Conservation (phyloP, 2,113 vertebrate genomes). For the Thunnus maccoyii region DNA sequence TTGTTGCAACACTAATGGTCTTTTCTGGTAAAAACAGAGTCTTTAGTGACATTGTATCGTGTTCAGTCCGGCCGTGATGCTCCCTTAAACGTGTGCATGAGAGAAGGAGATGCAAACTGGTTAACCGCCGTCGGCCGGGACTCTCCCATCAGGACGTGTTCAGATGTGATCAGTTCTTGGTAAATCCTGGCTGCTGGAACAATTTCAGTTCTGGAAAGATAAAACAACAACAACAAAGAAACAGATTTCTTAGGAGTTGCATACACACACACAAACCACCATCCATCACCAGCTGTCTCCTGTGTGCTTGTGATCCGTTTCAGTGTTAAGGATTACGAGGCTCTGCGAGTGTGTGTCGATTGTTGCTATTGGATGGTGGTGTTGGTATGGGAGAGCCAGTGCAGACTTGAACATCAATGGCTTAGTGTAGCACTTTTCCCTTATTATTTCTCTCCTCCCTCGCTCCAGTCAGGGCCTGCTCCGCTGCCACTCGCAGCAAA, state of each 20-base stretch:
- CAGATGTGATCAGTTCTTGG: conserved; percentile 37
- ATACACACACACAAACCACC: background rate
- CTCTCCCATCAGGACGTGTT: conserved; percentile 37
- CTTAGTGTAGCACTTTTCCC: conserved; percentile 44
- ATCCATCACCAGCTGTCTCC: conserved; percentile 49
- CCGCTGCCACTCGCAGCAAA: conserved; percentile 28
- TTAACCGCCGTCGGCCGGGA: background rate
- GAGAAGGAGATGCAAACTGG: background rate
- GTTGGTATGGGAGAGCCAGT: conserved; percentile 67
- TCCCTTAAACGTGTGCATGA: background rate
- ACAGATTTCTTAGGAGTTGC: background rate
- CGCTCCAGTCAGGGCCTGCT: conserved; percentile 63
- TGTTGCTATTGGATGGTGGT: conserved; percentile 24
- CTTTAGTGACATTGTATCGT: background rate
- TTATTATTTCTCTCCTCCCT: conserved; percentile 39
- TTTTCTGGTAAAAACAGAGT: background rate
- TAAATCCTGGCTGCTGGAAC: conserved; percentile 12
- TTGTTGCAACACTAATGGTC: background rate
- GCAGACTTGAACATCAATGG: conserved; percentile 75
- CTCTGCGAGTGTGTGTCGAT: conserved; percentile 3
- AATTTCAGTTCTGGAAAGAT: conserved; percentile 18
- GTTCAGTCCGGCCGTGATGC: background rate
- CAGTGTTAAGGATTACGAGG: conserved; percentile 29
- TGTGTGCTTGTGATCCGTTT: conserved; percentile 45
- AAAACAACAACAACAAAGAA: background rate